Evolutionary conservation across 2,888 invertebrate species (phyloP).

Genomic region (Scaptomyza caliginosa): DNA sequence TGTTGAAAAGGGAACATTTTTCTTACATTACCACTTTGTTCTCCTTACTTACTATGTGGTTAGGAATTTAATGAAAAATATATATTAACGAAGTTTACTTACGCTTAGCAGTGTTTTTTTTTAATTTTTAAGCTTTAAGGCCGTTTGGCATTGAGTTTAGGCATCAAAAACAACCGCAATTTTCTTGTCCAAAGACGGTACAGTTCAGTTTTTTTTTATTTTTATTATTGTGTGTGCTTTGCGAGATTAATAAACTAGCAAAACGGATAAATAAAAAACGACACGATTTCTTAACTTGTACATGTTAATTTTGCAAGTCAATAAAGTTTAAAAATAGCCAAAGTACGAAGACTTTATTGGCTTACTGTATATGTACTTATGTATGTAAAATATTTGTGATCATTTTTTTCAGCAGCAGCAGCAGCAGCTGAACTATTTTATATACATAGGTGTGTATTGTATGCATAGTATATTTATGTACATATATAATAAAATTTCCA

Average conservation of each 20-base stretch:
- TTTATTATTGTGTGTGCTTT: neutral
- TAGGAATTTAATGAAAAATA: neutral
- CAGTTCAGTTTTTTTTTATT: neutral
- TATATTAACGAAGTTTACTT: neutral
- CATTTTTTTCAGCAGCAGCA: conserved; percentile 34
- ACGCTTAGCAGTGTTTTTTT: neutral
- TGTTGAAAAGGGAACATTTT: neutral
- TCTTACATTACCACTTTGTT: neutral
- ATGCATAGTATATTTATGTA: too few relatives aligned
- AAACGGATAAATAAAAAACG: conserved; percentile 30
- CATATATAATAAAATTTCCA: conserved; percentile 46
- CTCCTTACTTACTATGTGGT: neutral
- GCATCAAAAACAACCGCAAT: too few relatives aligned
- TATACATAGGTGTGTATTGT: conserved; percentile 23
- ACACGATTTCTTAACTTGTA: conserved; percentile 39
- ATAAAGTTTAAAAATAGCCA: conserved; percentile 52
- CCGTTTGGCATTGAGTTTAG: conserved; percentile 2
- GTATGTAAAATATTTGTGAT: conserved; percentile 25
- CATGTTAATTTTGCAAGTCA: conserved; percentile 51
- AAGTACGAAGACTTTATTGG: conserved; percentile 38
- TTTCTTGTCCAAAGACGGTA: neutral
- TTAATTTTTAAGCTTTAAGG: neutral
- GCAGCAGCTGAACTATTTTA: conserved; percentile 48
- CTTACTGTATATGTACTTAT: conserved; percentile 30
- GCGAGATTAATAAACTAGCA: conserved; percentile 13